phyloP scores from a whole-genome alignment of 2,888 invertebrate species.

The Torymus texanus region DNA sequence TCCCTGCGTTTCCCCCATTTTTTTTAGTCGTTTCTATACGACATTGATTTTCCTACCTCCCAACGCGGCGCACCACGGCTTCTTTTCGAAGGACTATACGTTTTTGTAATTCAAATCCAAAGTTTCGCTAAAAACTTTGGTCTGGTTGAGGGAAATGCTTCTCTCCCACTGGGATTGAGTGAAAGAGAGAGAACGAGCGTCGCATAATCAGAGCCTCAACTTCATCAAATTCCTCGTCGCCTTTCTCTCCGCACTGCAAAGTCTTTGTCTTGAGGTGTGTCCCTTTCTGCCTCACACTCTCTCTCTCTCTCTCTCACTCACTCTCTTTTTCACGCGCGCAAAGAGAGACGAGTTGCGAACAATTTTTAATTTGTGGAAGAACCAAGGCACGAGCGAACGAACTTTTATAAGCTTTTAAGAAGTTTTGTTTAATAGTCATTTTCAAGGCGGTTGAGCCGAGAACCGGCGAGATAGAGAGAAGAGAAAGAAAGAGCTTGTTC shows the following conservation, averaged over 20 bases:
- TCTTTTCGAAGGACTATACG: background rate
- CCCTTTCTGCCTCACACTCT: too few relatives aligned
- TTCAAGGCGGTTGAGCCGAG: background rate
- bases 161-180: slow-evolving; percentile 3
- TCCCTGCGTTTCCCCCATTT: background rate
- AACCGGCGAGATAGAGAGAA: background rate
- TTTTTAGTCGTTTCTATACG: background rate
- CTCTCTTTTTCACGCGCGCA: too few relatives aligned
- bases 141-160: slow-evolving; percentile 18
- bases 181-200: slow-evolving; percentile 5
- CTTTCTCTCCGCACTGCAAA: background rate
- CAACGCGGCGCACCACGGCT: background rate
- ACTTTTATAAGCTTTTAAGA: slow-evolving; percentile 43
- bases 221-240: too few relatives aligned
- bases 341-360: slow-evolving; percentile 21
- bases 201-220: background rate
- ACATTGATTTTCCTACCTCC: background rate
- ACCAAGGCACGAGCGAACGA: background rate
- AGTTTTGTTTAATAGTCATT: slow-evolving; percentile 41
- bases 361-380: slow-evolving; percentile 42
- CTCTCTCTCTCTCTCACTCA: too few relatives aligned
- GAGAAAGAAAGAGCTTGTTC: slow-evolving; percentile 8
- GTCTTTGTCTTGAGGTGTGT: too few relatives aligned
- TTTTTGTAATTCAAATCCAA: slow-evolving; percentile 43
- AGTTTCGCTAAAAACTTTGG: slow-evolving; percentile 37